Conservation (phyloP, 2,888 invertebrate species). For the Temnothorax unifasciatus region DNA sequence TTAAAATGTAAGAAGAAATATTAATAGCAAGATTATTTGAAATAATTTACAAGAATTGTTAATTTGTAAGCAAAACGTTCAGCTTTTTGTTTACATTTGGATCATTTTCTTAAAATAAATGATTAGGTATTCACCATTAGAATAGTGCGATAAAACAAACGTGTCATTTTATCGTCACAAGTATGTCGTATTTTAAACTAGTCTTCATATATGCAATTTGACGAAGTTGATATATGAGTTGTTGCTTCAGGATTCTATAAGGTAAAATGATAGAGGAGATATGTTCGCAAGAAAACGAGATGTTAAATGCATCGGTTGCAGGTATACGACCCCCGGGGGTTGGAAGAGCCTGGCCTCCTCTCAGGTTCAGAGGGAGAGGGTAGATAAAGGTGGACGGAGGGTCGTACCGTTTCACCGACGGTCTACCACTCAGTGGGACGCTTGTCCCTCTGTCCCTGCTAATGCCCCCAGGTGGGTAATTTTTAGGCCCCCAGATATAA, state of each 20-base stretch:
- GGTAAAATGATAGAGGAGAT: conserved; percentile 56
- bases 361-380: conserved; percentile 85
- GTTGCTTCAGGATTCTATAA: conserved; percentile 65
- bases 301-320: conserved; percentile 85
- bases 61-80: not conserved
- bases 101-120: not conserved
- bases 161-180: not conserved
- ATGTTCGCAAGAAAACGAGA: conserved; percentile 69
- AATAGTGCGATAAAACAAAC: not conserved
- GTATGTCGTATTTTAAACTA: conserved; percentile 5
- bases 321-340: conserved; percentile 85
- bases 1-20: conserved; percentile 1
- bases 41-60: not conserved
- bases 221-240: conserved; percentile 7
- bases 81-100: not conserved
- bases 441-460: conserved; percentile 83
- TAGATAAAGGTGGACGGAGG: conserved; percentile 87
- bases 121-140: not conserved
- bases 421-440: conserved; percentile 86
- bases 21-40: not conserved
- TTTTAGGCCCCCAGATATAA: conserved; percentile 83
- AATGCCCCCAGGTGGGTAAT: conserved; percentile 86
- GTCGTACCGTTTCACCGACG: conserved; percentile 89
- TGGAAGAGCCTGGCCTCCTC: conserved; percentile 84
- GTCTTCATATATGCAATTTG: not conserved